Conservation (phyloP, 2,888 invertebrate genomes). For the Halocaridina rubra region DNA sequence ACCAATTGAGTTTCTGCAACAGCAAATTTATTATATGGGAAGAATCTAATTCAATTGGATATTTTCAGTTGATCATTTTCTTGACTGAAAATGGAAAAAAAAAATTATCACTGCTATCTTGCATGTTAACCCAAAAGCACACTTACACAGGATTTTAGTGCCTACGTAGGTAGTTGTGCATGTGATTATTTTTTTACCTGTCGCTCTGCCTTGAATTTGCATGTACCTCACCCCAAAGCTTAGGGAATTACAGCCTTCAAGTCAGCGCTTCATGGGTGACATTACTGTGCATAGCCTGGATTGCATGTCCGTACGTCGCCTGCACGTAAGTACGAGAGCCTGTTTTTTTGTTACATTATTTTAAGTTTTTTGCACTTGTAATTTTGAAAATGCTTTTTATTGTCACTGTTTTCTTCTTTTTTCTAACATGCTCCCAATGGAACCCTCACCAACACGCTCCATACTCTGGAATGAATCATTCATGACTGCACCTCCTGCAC, state of each 20-base stretch:
- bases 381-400: not conserved
- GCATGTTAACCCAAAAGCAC: constrained; percentile 42
- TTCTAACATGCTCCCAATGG: constrained; percentile 37
- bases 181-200: constrained; percentile 39
- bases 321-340: constrained; percentile 55
- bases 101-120: constrained; percentile 4
- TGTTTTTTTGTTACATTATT: constrained; percentile 16
- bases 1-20: not conserved
- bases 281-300: constrained; percentile 50
- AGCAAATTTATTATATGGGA: not conserved
- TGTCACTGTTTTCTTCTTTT: not conserved
- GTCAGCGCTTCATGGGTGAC: constrained; percentile 54
- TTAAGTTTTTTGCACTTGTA: not conserved
- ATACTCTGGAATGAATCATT: constrained; percentile 17
- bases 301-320: constrained; percentile 41
- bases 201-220: constrained; percentile 45
- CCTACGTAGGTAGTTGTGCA: constrained; percentile 30
- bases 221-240: constrained; percentile 52
- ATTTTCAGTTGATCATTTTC: too few species aligned
- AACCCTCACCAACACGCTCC: not conserved
- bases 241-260: constrained; percentile 47
- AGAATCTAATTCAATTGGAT: too few species aligned
- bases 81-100: too few species aligned
- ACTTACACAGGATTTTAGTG: constrained; percentile 31
- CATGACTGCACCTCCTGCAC: constrained; percentile 24